These are phyloP conservation scores for Gasteruption jaculator DNA, from an alignment of 2,888 invertebrate species.

Conservation along the genomic window DNA sequence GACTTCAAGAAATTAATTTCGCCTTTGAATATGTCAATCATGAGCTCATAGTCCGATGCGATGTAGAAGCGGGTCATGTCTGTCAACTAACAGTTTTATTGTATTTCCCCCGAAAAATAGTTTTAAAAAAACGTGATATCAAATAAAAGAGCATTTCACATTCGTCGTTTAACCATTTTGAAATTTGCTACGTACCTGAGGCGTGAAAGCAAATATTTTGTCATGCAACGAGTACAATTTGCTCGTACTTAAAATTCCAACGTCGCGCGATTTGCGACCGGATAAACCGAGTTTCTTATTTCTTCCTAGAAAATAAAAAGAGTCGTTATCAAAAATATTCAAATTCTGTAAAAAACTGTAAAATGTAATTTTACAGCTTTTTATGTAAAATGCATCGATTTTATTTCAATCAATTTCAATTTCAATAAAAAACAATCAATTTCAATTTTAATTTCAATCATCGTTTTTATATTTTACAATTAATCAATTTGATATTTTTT, in stretches of 20 bases:
- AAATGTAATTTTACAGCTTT: conserved; percentile 86
- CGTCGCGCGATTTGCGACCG: conserved; percentile 93
- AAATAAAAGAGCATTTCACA: conserved; percentile 8
- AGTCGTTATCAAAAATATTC: neutral
- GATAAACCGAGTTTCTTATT: conserved; percentile 90
- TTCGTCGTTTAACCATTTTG: conserved; percentile 6
- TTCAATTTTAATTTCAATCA: neutral
- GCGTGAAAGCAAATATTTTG: conserved; percentile 96
- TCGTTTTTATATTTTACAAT: conserved; percentile 1
- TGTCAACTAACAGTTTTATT: conserved; percentile 78
- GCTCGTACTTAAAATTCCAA: conserved; percentile 96
- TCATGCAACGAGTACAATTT: conserved; percentile 95
- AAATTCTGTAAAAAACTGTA: neutral
- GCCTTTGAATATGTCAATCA: conserved; percentile 96
- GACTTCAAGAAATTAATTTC: conserved; percentile 98
- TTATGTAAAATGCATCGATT: conserved; percentile 56
- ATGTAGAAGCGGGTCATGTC: conserved; percentile 98
- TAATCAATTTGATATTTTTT: neutral
- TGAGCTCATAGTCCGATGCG: conserved; percentile 95
- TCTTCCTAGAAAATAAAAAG: conserved; percentile 61
- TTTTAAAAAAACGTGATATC: conserved; percentile 12
- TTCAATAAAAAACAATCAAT: neutral
- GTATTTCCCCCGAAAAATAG: conserved; percentile 17
- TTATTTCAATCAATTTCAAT: neutral
- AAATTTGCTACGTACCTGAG: conserved; percentile 70